phyloP scores from a whole-genome alignment of 2,888 invertebrate species.

The Mycalesis mineus region DNA sequence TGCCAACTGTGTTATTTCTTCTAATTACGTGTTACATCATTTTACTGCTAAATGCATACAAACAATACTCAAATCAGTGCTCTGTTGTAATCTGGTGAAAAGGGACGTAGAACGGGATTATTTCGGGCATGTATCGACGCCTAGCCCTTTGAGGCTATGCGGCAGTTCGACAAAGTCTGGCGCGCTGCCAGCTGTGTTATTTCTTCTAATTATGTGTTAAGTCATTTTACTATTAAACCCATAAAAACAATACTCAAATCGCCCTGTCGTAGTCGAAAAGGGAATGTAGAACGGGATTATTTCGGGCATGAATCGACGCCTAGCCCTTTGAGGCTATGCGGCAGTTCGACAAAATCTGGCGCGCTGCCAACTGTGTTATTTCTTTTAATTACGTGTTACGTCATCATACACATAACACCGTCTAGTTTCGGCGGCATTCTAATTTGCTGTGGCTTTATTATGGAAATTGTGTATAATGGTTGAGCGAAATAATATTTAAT shows the following conservation, averaged over 20 bases:
- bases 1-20: no score
- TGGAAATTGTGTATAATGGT: background rate
- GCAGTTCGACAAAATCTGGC: slow-evolving; percentile 24
- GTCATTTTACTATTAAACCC: no score
- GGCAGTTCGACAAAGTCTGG: slow-evolving; percentile 22
- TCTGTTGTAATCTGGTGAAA: background rate
- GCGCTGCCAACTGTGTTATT: slow-evolving; percentile 24
- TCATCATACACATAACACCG: slow-evolving; percentile 7
- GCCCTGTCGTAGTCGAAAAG: no score
- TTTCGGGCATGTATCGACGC: no score
- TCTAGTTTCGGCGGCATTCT: slow-evolving; percentile 1
- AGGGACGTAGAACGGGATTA: slow-evolving; percentile 10
- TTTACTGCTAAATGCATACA: background rate
- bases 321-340: slow-evolving; percentile 18
- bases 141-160: slow-evolving; percentile 19
- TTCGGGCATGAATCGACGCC: slow-evolving; percentile 21
- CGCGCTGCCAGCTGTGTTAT: slow-evolving; percentile 26
- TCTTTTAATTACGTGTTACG: slow-evolving; percentile 27
- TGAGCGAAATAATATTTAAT: no score
- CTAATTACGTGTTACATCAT: no score
- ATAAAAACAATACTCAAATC: no score
- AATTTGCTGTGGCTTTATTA: background rate
- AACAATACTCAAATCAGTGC: background rate
- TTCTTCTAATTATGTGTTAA: slow-evolving; percentile 27
- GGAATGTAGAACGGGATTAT: background rate